Evolutionary conservation across 2,797 vertebrate genomes (phyloP), one percentile per base, ranked within the genome.

Genomic region (Neoniphon sammara): DNA sequence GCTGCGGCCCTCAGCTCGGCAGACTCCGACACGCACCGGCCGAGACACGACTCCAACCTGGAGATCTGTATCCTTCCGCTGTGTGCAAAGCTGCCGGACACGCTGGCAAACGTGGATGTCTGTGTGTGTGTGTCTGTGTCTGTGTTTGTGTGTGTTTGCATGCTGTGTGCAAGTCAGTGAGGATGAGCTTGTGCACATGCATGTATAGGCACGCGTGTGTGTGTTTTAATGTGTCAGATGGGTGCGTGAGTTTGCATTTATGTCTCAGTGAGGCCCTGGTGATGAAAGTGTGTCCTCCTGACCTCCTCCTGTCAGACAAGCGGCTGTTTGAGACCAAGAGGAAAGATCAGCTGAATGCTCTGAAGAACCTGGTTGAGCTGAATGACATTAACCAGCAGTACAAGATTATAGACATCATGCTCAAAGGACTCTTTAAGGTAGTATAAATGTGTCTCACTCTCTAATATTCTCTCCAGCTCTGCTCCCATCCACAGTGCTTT

Each of bases 381-480:
- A 97, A 97, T 0, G 97, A 99, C 55, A 86, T 99, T 85, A 97
- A 99, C 93, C 98, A 99, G 90, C 97, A 98, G 88, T 98, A 99
- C 93, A 98, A 97, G 93, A 99, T 99, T 89, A 98, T 99, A 11
- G 97, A 99, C 85, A 97, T 99, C 93, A 99, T 99, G 97, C 96
- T 99, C 73, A 98, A 98, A 90, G 98, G 98, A 11, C 96, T 99
- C 56, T 99, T 99, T 83, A 98, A 99, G 96, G 98, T 95, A 84
- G 4, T 11, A 4, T 39, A 42, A 44, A 56, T 53, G 15, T 34
- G 39, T 46, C 7, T 12, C 0, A 14, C 2, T 53, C 6, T 4
- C 7, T 68, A 18, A 25, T 34, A 47, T 27, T n/a, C 8, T n/a
- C 30, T 57, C 42, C 15, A 4, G 8, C 23, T 46, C 8, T 8